phyloP scores from a whole-genome alignment of 2,888 invertebrate genomes.

The Myathropa florea region DNA sequence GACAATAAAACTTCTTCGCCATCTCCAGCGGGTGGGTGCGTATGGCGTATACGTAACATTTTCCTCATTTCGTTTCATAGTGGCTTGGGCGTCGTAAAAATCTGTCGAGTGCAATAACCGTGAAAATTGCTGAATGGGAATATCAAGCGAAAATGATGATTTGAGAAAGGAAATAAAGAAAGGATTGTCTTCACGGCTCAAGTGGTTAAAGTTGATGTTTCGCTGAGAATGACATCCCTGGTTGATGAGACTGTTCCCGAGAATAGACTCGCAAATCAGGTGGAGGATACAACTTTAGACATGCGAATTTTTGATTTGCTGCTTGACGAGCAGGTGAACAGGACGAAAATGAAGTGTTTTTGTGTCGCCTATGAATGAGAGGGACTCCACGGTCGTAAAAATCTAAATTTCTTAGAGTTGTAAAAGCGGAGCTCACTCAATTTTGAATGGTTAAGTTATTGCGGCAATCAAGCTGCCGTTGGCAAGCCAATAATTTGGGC shows the following conservation, averaged over 20 bases:
- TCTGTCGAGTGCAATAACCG: constrained; percentile 52
- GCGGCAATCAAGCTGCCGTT: too few species aligned
- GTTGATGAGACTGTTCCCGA: background rate
- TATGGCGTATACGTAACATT: constrained; percentile 60
- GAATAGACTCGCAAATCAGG: background rate
- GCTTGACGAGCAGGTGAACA: background rate
- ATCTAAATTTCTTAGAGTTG: background rate
- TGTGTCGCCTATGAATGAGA: background rate
- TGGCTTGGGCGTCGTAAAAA: constrained; percentile 38
- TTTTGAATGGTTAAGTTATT: background rate
- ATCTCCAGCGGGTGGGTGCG: constrained; percentile 27
- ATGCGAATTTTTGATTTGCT: background rate
- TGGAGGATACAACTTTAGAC: background rate
- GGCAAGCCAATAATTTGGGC: too few species aligned
- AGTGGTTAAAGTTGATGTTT: background rate
- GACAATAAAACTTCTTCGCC: constrained; percentile 52
- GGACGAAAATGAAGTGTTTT: background rate
- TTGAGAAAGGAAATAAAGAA: background rate
- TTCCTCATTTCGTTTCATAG: background rate
- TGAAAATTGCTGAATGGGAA: constrained; percentile 35
- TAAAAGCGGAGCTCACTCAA: background rate
- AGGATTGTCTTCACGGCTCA: background rate
- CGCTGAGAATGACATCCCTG: background rate
- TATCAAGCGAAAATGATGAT: constrained; percentile 13
- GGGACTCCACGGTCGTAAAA: background rate